Base-by-base conservation (phyloP, 1,140 invertebrate genomes). In the Oedothorax gibbosus region DNA sequence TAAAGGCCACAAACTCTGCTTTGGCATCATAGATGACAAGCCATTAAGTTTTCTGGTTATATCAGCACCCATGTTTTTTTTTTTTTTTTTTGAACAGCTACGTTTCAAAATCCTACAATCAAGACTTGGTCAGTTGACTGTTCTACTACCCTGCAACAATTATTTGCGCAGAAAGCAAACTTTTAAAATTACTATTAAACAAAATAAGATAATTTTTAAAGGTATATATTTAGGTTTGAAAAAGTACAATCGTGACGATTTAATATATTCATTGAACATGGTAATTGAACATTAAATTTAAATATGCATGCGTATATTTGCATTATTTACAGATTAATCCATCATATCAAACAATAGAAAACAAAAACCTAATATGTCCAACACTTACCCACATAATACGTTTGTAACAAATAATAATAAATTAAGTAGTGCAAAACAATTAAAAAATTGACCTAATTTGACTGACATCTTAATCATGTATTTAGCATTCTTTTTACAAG, bases 371-470 rank as follows among this genome's bases (percentile, higher is more conserved):
- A 10, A 57, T n/a, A 49, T 21, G n/a, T 10, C 54, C 35, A 8
- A 20, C 54, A 73, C 80, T 73, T 35, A 82, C 80, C 80, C 80
- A 54, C 54, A 69, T 62, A 72, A 51, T 56, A 64, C 69, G 14
- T 82, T 65, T n/a, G 78, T 57, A 53, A 82, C 73, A 73, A 82
- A 82, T 64, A 82, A 18, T 14, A 82, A 73, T 64, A 82, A 82
- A 73, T 73, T 73, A 69, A 73, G 3, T 35, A 82, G 7, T n/a
- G 50, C 8, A 73, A 82, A 64, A 35, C 62, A 64, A 64, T 73
- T 82, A 10, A 82, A 54, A 35, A 60, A 82, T 12, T 21, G 18
- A 14, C 54, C 66, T 64, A 49, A 10, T n/a, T 62, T 64, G 49
- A 82, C 60, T 7, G 12, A n/a, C 72, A 62, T 81, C 18, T n/a